These are phyloP conservation scores for Salarias fasciatus DNA, from an alignment of 2,797 vertebrate genomes.

Conservation along the genomic window DNA sequence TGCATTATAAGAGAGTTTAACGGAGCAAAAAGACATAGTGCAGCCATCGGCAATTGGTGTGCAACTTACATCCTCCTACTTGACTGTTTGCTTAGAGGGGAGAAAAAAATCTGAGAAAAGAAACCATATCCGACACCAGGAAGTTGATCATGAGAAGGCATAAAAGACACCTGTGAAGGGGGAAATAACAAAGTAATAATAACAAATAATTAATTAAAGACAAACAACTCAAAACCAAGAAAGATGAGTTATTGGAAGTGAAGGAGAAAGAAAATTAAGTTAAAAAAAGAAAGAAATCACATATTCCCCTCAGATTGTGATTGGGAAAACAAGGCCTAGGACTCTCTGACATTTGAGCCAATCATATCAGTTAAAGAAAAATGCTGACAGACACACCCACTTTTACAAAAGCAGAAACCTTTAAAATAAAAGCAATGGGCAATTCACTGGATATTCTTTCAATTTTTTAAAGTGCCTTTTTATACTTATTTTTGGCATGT, in stretches of 20 bases:
- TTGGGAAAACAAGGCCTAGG: no score
- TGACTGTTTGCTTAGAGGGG: slow-evolving; percentile 20
- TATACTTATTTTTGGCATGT: no score
- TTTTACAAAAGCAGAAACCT: no score
- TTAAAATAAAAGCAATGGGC: no score
- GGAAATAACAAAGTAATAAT: slow-evolving; percentile 13
- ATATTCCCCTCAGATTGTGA: no score
- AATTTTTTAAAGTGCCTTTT: no score
- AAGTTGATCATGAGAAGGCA: slow-evolving; percentile 11
- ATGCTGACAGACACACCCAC: no score
- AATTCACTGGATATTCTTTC: no score
- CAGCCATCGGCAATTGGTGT: slow-evolving; percentile 22
- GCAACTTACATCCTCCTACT: slow-evolving; percentile 16
- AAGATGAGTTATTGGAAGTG: slow-evolving; percentile 7
- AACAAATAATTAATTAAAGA: not conserved
- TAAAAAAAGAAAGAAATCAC: no score
- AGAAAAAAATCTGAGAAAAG: slow-evolving; percentile 6
- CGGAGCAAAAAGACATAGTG: slow-evolving; percentile 54
- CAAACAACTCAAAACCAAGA: not conserved
- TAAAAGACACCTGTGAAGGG: not conserved
- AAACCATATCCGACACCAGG: not conserved
- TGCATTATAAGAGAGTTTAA: slow-evolving; percentile 56
- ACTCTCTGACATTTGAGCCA: no score
- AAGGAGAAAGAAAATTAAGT: not conserved
- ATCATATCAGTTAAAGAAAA: no score